These are phyloP conservation scores for Ariolimax columbianus DNA, from an alignment of 2,888 invertebrate genomes.

Conservation along the genomic window DNA sequence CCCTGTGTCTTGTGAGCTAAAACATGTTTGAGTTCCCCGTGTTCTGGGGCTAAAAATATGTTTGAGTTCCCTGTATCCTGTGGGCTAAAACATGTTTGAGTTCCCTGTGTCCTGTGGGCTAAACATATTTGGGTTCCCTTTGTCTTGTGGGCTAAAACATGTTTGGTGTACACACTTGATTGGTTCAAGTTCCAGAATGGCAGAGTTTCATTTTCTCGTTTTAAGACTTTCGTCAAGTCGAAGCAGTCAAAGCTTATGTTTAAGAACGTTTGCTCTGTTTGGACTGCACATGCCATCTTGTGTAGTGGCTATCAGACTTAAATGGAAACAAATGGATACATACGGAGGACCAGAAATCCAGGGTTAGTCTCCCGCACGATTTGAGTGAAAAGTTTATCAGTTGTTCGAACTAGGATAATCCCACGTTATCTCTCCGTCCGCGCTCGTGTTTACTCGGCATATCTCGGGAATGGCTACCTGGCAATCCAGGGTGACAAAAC, in stretches of 20 bases:
- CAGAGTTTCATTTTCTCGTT: neutral
- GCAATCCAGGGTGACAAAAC: neutral
- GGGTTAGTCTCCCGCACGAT: neutral
- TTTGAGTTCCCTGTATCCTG: too few species aligned
- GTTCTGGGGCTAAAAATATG: neutral
- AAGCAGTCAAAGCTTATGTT: neutral
- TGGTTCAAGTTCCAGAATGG: neutral
- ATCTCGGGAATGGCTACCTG: conserved; percentile 12
- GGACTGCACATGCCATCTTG: neutral
- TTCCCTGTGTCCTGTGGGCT: too few species aligned
- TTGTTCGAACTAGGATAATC: conserved; percentile 21
- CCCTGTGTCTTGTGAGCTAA: too few species aligned
- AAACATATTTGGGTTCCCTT: too few species aligned
- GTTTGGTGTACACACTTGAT: too few species aligned
- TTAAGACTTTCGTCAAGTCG: neutral
- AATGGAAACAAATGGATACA: too few species aligned
- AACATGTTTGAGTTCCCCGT: too few species aligned
- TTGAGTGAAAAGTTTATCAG: conserved; percentile 42
- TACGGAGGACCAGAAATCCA: conserved; percentile 2
- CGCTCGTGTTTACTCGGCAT: conserved; percentile 10
- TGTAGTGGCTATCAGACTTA: neutral
- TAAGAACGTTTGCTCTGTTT: neutral
- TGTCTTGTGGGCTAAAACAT: too few species aligned
- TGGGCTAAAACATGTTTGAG: too few species aligned
- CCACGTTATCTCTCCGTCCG: conserved; percentile 2